Conservation (phyloP, 2,888 invertebrate species). For the Polydesmus complanatus region DNA sequence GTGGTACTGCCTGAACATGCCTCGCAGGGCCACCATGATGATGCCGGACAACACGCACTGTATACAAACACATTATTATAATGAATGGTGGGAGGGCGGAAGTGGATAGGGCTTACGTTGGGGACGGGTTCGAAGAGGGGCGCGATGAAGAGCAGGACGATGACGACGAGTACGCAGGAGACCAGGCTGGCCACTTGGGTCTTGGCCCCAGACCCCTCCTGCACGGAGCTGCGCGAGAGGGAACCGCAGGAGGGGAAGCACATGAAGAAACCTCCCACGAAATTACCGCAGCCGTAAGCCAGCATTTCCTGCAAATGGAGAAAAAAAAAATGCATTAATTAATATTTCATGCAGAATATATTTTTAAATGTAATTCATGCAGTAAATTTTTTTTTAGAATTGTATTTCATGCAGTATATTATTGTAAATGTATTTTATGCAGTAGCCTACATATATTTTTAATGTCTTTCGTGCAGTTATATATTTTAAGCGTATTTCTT, state of each 20-base stretch:
- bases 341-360: not conserved
- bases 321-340: not conserved
- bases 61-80: constrained; percentile 6
- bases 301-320: constrained; percentile 25
- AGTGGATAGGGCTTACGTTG: constrained; percentile 38
- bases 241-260: constrained; percentile 38
- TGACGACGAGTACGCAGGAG: constrained; percentile 56
- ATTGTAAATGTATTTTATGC: not conserved
- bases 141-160: constrained; percentile 72
- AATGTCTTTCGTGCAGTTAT: too few relatives aligned
- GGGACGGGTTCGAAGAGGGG: constrained; percentile 78
- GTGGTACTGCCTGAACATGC: constrained; percentile 57
- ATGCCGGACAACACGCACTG: constrained; percentile 66
- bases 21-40: constrained; percentile 64
- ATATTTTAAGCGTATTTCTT: too few relatives aligned
- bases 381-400: not conserved
- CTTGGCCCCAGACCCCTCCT: constrained; percentile 70
- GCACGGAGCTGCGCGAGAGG: constrained; percentile 47
- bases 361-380: not conserved
- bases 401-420: not conserved
- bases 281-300: constrained; percentile 29
- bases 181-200: constrained; percentile 70
- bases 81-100: not conserved
- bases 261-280: constrained; percentile 36
- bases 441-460: too few relatives aligned